Evolutionary conservation across 2,797 vertebrate species (phyloP), one percentile per base, ranked within the genome.

Genomic region (Gila robusta): DNA sequence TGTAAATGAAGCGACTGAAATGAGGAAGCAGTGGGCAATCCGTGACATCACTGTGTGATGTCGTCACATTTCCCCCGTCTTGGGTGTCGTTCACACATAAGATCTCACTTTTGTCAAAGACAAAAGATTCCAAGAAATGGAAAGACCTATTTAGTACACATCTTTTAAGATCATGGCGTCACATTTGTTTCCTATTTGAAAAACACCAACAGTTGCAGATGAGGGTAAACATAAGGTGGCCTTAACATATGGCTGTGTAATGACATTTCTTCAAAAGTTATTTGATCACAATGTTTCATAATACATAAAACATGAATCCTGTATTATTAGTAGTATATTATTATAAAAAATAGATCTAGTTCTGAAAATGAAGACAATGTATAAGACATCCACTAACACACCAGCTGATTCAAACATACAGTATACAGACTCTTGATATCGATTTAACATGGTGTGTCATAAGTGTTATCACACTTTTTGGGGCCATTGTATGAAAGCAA

Each of bases 21-120:
- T 37, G 28, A 83, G 54, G 26, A 83, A 64, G 71, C 28, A 14
- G 81, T 23, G 52, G 80, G 81, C 80, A 41, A 28, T 12, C n/a
- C 2, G 12, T 66, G 41, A 66, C 82, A 3, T 76, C 72, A 66
- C 41, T 37, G 39, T 4, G 39, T 10, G 26, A 23, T 3, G n/a
- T 10, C 6, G 23, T 59, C 49, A 17, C 26, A 28, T 9, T 82
- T 72, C 32, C 11, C 80, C 41, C 69, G 14, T 16, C 69, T 0
- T 72, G 26, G 32, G 32, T 26, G 47, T 70, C 32, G 11, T 41
- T 71, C 67, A 71, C 67, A 12, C 66, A 11, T n/a, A 32, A 21
- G 2, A 4, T 44, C 12, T 73, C 23, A 26, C 2, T 21, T 12
- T 32, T 6, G 2, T 66, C 62, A 32, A 66, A 66, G 1, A 16